phyloP scores from a whole-genome alignment of 2,797 vertebrate species.

The Triplophysa yarkandensis region DNA sequence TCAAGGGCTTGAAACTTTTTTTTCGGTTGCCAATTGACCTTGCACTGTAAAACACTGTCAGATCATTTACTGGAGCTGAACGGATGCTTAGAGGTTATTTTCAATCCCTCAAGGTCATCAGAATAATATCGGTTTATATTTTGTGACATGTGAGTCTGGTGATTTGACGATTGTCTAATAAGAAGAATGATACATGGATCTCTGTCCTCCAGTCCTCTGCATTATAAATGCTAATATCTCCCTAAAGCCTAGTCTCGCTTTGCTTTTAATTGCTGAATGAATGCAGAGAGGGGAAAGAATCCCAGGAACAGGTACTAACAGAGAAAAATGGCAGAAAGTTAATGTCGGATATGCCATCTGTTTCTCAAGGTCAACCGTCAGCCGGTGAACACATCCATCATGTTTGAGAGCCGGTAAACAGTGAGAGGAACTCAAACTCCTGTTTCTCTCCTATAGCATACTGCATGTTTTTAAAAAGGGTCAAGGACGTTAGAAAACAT shows the following conservation, averaged over 20 bases:
- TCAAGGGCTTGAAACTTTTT: constrained; percentile 8
- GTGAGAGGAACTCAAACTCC: not conserved
- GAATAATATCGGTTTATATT: no score
- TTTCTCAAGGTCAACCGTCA: constrained; percentile 73
- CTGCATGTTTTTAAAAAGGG: not conserved
- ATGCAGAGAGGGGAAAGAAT: constrained; percentile 6
- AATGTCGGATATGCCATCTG: constrained; percentile 62
- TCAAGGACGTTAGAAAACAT: no score
- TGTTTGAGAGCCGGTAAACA: constrained; percentile 50
- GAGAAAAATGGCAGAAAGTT: constrained; percentile 28
- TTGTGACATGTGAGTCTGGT: not conserved
- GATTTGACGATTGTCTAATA: constrained; percentile 31
- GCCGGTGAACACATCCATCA: constrained; percentile 72
- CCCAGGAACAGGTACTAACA: constrained; percentile 7
- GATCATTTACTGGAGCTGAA: constrained; percentile 1
- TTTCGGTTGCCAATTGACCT: constrained; percentile 8
- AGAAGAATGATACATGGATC: constrained; percentile 43
- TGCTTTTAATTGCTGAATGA: constrained; percentile 52
- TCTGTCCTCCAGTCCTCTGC: constrained; percentile 42
- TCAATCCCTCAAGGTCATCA: not conserved
- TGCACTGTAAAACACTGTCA: constrained; percentile 1
- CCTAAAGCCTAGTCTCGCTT: constrained; percentile 47
- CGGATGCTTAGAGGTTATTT: not conserved
- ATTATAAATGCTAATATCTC: constrained; percentile 55
- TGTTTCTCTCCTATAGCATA: constrained; percentile 8